phyloP scores from a whole-genome alignment of 2,888 invertebrate species.

The Mesorhabditis spiculigera region DNA sequence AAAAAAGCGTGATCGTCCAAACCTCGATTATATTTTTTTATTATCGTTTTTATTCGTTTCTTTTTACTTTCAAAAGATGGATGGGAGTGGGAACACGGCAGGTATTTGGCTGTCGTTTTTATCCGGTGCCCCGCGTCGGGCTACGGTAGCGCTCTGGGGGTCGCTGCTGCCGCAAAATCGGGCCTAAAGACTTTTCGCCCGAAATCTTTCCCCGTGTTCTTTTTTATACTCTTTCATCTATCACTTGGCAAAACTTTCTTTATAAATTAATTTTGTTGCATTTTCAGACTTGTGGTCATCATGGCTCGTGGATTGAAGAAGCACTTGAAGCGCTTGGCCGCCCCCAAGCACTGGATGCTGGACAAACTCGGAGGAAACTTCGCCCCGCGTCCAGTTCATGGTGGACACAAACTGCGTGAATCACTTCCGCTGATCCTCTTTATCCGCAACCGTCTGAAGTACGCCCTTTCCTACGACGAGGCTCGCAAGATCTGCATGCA shows the following conservation, averaged over 20 bases:
- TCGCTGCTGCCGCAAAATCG: too few species aligned
- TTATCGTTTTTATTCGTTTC: too few species aligned
- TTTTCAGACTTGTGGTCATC: constrained; percentile 17
- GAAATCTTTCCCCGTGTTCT: too few species aligned
- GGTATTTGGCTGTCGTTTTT: too few species aligned
- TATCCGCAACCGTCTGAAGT: constrained; percentile 92
- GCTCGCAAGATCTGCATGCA: constrained; percentile 97
- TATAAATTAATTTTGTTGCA: background rate
- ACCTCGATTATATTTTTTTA: too few species aligned
- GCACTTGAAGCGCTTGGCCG: constrained; percentile 97
- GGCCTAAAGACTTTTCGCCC: too few species aligned
- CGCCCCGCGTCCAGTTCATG: constrained; percentile 93
- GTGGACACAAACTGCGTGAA: constrained; percentile 95
- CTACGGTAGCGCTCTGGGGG: too few species aligned
- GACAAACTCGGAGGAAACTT: constrained; percentile 71
- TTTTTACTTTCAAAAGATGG: too few species aligned
- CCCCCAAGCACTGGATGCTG: constrained; percentile 99
- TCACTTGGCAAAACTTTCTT: background rate
- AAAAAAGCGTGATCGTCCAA: too few species aligned
- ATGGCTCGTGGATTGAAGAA: constrained; percentile 96
- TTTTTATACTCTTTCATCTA: too few species aligned
- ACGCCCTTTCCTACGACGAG: constrained; percentile 92
- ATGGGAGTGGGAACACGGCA: too few species aligned
- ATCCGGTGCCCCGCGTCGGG: too few species aligned
- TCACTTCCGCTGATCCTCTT: constrained; percentile 93